phyloP scores from a whole-genome alignment of 1,140 invertebrate genomes.

The Bombus breviceps region DNA sequence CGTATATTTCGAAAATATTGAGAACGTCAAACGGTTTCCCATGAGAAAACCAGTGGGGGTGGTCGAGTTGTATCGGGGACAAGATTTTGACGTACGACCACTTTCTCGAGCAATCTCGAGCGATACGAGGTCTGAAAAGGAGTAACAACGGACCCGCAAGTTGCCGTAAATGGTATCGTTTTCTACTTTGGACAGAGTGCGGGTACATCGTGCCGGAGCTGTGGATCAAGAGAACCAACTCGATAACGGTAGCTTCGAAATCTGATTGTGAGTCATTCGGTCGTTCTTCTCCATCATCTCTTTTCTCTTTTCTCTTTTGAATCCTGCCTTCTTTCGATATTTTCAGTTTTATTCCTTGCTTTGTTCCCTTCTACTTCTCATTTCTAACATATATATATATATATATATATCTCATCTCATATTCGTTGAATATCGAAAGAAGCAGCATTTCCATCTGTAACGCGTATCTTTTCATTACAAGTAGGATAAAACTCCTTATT shows the following conservation, averaged over 20 bases:
- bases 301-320: neutral
- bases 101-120: slow-evolving; percentile 67
- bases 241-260: slow-evolving; percentile 58
- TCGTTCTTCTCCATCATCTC: slow-evolving; percentile 1
- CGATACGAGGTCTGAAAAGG: slow-evolving; percentile 59
- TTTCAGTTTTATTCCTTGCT: slow-evolving; percentile 32
- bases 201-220: slow-evolving; percentile 14
- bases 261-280: slow-evolving; percentile 62
- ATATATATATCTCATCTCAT: neutral
- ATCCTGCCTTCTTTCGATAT: too few relatives aligned
- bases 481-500: neutral
- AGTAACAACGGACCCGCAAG: slow-evolving; percentile 62
- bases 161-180: slow-evolving; percentile 76
- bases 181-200: slow-evolving; percentile 48
- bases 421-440: neutral
- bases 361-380: neutral
- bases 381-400: neutral
- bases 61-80: slow-evolving; percentile 71
- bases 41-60: neutral
- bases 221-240: slow-evolving; percentile 38
- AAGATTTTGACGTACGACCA: slow-evolving; percentile 74
- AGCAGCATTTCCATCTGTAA: neutral
- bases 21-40: neutral
- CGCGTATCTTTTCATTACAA: neutral
- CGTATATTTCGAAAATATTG: neutral